Conservation (phyloP, 2,888 invertebrate genomes). For the Epsilonema sp. region DNA sequence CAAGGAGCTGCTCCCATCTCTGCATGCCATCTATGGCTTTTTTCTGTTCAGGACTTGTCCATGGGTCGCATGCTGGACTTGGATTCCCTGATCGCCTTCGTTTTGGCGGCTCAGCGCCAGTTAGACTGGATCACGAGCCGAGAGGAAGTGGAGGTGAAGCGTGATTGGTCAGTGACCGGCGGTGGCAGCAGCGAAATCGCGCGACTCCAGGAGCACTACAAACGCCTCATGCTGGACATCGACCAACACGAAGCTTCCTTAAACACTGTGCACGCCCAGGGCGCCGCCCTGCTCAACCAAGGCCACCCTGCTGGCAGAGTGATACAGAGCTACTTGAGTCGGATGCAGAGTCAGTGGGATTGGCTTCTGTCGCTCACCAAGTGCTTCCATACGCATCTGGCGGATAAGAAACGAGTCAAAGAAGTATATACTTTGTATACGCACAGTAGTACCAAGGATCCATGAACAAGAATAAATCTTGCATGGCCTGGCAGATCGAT, state of each 20-base stretch:
- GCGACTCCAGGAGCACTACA: conserved; percentile 6
- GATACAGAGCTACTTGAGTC: conserved; percentile 60
- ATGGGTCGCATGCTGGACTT: conserved; percentile 61
- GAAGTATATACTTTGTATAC: conserved; percentile 29
- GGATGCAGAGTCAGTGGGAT: conserved; percentile 89
- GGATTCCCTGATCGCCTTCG: conserved; percentile 50
- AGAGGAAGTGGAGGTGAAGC: conserved; percentile 73
- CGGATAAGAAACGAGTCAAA: conserved; percentile 69
- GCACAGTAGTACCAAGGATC: too few species aligned
- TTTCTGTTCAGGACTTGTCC: conserved; percentile 42
- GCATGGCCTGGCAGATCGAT: too few species aligned
- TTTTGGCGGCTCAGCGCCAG: conserved; percentile 41
- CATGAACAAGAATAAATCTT: too few species aligned
- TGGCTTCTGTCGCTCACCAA: conserved; percentile 80
- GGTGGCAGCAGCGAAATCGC: conserved; percentile 2
- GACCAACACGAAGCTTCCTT: conserved; percentile 84
- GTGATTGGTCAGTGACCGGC: conserved; percentile 84
- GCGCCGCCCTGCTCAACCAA: conserved; percentile 72
- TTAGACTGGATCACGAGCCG: conserved; percentile 84
- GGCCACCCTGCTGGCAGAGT: conserved; percentile 82
- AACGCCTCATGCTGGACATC: conserved; percentile 59
- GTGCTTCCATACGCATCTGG: conserved; percentile 75
- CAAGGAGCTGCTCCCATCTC: neutral
- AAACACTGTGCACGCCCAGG: conserved; percentile 75
- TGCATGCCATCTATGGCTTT: neutral